Evolutionary conservation across 2,797 vertebrate genomes (phyloP).

Genomic region (Peromyscus attwateri): DNA sequence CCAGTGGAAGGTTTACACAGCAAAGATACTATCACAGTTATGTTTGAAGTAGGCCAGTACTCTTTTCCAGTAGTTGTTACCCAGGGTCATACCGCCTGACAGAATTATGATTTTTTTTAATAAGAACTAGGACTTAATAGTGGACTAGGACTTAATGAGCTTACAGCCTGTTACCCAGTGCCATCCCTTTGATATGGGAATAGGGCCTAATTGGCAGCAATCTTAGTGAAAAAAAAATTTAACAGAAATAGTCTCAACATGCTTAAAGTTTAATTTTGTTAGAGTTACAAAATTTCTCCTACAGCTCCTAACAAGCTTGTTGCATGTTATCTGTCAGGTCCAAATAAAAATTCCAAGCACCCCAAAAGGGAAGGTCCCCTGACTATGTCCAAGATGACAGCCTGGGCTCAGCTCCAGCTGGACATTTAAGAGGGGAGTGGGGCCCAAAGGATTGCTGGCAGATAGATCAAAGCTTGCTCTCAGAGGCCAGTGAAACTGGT

Average conservation of each 20-base stretch:
- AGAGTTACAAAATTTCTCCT: neutral
- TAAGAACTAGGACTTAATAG: neutral
- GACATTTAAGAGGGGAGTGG: neutral
- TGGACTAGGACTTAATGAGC: neutral
- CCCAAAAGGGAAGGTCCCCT: neutral
- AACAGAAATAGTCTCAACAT: neutral
- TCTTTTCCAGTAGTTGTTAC: neutral
- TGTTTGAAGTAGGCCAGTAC: neutral
- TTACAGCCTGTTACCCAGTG: neutral
- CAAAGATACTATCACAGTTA: neutral
- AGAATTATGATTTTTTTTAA: neutral
- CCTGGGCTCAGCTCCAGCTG: neutral
- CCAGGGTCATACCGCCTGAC: neutral
- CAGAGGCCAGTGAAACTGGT: neutral
- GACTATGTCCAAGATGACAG: neutral
- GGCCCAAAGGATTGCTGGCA: neutral
- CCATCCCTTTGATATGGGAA: neutral
- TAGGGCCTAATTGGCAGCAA: neutral
- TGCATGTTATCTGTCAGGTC: no score
- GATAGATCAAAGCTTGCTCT: neutral
- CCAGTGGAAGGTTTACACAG: neutral
- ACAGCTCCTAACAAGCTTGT: neutral
- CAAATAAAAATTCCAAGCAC: neutral
- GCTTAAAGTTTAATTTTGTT: neutral
- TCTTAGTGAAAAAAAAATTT: neutral